A percentile compares a stretch with the other conserved stretches of the same genome.
phyloP scores from a whole-genome alignment of 2,797 vertebrate species.

The Podarcis siculus region DNA sequence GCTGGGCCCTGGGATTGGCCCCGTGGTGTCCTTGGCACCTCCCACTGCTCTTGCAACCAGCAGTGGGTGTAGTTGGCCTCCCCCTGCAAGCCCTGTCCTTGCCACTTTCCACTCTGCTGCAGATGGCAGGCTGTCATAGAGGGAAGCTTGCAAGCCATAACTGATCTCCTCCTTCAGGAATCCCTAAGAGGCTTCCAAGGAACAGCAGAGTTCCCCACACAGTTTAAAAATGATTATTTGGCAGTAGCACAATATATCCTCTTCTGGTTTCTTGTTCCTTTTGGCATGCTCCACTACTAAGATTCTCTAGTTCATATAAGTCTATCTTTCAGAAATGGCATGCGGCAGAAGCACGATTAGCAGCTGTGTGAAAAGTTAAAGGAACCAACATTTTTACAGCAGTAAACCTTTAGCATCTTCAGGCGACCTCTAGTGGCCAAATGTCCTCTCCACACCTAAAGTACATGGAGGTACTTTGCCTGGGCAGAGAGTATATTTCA shows the following conservation, averaged over 20 bases:
- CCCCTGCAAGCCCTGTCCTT: too few relatives aligned
- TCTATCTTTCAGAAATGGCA: conserved; percentile 4
- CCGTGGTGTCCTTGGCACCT: too few relatives aligned
- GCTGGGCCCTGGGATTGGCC: too few relatives aligned
- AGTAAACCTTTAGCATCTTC: conserved; percentile 51
- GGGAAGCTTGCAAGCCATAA: background rate
- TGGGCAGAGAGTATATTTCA: background rate
- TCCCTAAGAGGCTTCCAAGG: background rate
- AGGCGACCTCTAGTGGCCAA: conserved; percentile 73
- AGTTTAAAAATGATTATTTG: background rate
- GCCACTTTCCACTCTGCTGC: too few relatives aligned
- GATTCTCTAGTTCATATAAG: conserved; percentile 12
- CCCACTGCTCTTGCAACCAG: too few relatives aligned
- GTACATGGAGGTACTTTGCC: background rate
- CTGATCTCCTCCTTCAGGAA: background rate
- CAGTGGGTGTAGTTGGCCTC: too few relatives aligned
- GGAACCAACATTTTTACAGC: background rate
- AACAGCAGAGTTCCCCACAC: background rate
- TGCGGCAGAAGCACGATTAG: background rate
- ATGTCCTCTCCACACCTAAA: conserved; percentile 33
- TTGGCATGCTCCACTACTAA: background rate
- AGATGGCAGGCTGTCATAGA: too few relatives aligned
- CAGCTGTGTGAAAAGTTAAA: background rate
- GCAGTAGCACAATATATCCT: background rate
- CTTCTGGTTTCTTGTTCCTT: conserved; percentile 12